Conservation (phyloP, 2,113 vertebrate genomes). For the Sterna hirundo region DNA sequence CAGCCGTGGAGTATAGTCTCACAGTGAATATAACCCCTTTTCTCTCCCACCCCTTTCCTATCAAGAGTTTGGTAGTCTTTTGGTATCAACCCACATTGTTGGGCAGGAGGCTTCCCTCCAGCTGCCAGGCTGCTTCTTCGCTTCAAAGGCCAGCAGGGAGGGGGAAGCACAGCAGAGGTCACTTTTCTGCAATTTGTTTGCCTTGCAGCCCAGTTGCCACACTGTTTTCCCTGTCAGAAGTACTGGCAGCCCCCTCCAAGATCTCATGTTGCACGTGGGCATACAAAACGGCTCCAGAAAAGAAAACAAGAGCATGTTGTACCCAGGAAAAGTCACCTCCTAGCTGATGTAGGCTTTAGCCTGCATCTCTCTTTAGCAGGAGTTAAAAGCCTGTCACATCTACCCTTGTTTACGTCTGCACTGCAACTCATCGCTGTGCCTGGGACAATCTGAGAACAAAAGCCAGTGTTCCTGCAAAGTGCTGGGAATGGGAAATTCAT, state of each 20-base stretch:
- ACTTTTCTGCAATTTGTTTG: background rate
- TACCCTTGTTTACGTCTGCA: background rate
- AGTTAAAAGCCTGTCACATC: background rate
- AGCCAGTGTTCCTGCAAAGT: background rate
- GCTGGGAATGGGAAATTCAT: background rate
- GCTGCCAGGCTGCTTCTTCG: background rate
- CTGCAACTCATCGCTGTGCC: background rate
- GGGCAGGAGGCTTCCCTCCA: background rate
- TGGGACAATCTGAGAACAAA: background rate
- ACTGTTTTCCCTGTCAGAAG: background rate
- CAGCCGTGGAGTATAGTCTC: background rate
- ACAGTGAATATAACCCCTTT: background rate
- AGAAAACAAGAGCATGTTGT: background rate
- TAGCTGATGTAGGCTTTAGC: background rate
- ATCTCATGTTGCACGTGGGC: background rate
- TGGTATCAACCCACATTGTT: background rate
- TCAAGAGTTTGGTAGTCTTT: background rate
- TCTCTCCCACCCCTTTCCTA: background rate
- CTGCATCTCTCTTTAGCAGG: background rate
- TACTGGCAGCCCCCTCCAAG: background rate
- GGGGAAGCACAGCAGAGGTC: background rate
- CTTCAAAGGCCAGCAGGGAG: background rate
- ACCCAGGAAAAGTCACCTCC: background rate
- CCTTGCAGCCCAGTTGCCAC: background rate
- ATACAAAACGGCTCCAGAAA: background rate